A percentile compares a stretch with the other conserved stretches of the same genome.
These are phyloP conservation scores for Chrysotoxum bicinctum DNA, from an alignment of 2,888 invertebrate genomes.

Conservation along the genomic window DNA sequence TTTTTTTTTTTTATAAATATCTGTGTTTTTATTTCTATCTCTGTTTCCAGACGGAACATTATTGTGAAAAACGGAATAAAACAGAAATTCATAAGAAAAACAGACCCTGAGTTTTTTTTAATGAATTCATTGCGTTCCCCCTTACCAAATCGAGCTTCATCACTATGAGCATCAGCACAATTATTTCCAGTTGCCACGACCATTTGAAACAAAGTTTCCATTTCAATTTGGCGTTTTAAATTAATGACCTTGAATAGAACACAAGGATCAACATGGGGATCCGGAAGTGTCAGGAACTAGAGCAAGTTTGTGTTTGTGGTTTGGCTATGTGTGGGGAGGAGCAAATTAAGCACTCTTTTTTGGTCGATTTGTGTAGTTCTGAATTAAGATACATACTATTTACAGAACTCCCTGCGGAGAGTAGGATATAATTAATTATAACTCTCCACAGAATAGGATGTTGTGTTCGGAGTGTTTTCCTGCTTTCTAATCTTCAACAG, in stretches of 20 bases:
- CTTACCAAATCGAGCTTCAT: conserved; percentile 17
- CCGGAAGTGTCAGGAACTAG: conserved; percentile 5
- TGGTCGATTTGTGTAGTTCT: neutral
- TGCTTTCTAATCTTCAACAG: neutral
- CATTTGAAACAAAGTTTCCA: conserved; percentile 25
- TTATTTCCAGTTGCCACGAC: conserved; percentile 28
- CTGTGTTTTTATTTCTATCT: conserved; percentile 1
- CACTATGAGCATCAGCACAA: neutral
- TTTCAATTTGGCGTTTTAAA: conserved; percentile 32
- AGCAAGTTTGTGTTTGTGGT: conserved; percentile 8
- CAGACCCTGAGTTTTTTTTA: neutral
- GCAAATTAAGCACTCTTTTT: neutral
- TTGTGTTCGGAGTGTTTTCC: neutral
- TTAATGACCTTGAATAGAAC: conserved; percentile 31
- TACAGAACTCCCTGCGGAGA: neutral
- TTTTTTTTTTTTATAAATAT: neutral
- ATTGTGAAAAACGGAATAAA: neutral
- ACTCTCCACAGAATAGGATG: neutral
- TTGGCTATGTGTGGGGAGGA: neutral
- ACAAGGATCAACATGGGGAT: neutral
- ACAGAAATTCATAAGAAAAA: neutral
- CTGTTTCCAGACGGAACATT: neutral
- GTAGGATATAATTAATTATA: conserved; percentile 12
- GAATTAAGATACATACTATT: neutral
- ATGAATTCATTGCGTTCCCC: conserved; percentile 27